Conservation (phyloP, 2,888 invertebrate genomes). For the Beris chalybata region DNA sequence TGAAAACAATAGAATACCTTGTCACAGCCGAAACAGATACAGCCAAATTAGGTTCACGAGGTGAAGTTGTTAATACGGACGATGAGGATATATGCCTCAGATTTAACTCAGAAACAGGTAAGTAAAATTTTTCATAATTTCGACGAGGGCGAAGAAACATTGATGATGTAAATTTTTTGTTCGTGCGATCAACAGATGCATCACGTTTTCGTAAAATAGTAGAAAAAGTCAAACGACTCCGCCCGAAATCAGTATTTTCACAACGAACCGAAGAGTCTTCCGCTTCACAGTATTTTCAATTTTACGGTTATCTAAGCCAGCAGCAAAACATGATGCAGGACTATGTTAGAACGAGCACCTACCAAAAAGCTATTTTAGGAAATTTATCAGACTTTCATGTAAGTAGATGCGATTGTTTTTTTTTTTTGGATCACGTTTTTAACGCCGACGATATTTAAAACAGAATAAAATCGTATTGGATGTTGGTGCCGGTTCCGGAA, state of each 20-base stretch:
- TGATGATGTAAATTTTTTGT: neutral
- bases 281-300: conserved; percentile 98
- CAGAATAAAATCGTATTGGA: conserved; percentile 90
- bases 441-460: no score
- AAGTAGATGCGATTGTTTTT: conserved; percentile 36
- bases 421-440: neutral
- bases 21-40: conserved; percentile 53
- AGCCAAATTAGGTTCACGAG: conserved; percentile 51
- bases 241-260: conserved; percentile 80
- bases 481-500: conserved; percentile 98
- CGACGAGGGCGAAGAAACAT: neutral
- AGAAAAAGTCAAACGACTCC: conserved; percentile 53
- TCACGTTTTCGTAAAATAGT: conserved; percentile 54
- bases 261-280: conserved; percentile 97
- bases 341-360: conserved; percentile 96
- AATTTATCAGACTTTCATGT: conserved; percentile 88
- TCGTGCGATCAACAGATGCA: conserved; percentile 44
- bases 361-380: conserved; percentile 93
- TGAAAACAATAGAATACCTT: conserved; percentile 51
- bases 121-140: neutral
- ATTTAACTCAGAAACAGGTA: conserved; percentile 51
- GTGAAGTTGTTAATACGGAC: conserved; percentile 52
- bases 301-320: conserved; percentile 98
- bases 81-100: conserved; percentile 52
- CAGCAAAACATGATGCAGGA: conserved; percentile 99